Conservation (phyloP, 2,113 vertebrate genomes). For the Carassius auratus region DNA sequence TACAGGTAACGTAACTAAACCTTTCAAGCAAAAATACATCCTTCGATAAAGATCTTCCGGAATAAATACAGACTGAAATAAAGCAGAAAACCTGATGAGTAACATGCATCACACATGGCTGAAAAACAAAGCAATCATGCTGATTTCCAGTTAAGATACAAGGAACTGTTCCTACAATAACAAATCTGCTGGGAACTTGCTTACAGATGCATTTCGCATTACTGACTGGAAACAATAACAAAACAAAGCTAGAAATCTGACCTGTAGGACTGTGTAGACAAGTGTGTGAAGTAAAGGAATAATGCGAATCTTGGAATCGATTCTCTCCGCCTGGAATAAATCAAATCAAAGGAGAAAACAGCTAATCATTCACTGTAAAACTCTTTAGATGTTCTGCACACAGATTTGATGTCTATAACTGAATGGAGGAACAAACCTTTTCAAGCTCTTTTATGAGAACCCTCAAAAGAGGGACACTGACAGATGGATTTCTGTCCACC, state of each 20-base stretch:
- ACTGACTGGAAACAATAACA: background rate
- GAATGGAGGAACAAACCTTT: constrained; percentile 67
- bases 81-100: constrained; percentile 12
- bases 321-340: constrained; percentile 71
- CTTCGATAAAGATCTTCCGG: constrained; percentile 73
- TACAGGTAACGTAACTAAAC: constrained; percentile 79
- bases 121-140: background rate
- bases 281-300: constrained; percentile 86
- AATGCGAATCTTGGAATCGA: constrained; percentile 70
- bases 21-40: constrained; percentile 77
- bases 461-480: constrained; percentile 71
- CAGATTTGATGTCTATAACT: background rate
- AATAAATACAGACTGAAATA: constrained; percentile 77
- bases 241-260: constrained; percentile 61
- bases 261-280: constrained; percentile 83
- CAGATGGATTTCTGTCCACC: constrained; percentile 75
- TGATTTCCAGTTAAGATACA: constrained; percentile 2
- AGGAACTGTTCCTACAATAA: constrained; percentile 24
- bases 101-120: background rate
- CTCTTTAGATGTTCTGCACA: background rate
- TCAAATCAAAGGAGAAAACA: background rate
- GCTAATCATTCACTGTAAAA: background rate
- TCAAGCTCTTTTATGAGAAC: constrained; percentile 84
- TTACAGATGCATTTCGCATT: background rate
- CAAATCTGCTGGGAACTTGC: constrained; percentile 2